These are phyloP conservation scores for Labroides dimidiatus DNA, from an alignment of 2,797 vertebrate genomes.

Conservation along the genomic window DNA sequence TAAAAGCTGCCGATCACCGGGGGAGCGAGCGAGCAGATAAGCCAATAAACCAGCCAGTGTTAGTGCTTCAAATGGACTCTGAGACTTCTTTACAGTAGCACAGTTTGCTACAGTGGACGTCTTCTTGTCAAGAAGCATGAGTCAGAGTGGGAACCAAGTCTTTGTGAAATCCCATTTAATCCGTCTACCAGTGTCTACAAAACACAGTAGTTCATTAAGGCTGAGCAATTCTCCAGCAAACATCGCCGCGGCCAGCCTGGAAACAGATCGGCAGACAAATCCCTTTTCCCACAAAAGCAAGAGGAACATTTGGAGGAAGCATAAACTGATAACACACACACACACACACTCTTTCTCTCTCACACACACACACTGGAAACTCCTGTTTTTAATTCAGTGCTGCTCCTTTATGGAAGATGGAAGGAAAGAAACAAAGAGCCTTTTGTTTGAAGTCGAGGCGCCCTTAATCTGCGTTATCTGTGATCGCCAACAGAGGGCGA, in stretches of 20 bases:
- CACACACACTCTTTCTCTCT: too few relatives aligned
- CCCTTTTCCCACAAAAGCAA: slow-evolving; percentile 4
- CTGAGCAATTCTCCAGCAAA: slow-evolving; percentile 8
- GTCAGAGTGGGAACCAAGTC: slow-evolving; percentile 6
- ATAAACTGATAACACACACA: slow-evolving; percentile 28
- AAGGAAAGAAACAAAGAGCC: neutral
- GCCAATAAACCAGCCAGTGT: slow-evolving; percentile 13
- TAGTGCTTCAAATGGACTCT: slow-evolving; percentile 9
- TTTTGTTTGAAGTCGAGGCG: too few relatives aligned
- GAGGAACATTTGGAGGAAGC: slow-evolving; percentile 27
- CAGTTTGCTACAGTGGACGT: neutral
- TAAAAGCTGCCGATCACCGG: slow-evolving; percentile 12
- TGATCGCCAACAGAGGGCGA: too few relatives aligned
- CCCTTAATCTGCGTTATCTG: too few relatives aligned
- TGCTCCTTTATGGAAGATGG: slow-evolving; percentile 30
- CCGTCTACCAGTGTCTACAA: slow-evolving; percentile 13
- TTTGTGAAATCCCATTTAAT: slow-evolving; percentile 35
- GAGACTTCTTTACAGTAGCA: slow-evolving; percentile 14
- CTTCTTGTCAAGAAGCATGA: slow-evolving; percentile 8
- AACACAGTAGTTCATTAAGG: slow-evolving; percentile 26
- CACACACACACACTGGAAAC: slow-evolving; percentile 10
- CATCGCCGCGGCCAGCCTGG: slow-evolving; percentile 21
- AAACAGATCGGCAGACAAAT: slow-evolving; percentile 33
- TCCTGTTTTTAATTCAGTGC: slow-evolving; percentile 5
- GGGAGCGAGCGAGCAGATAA: slow-evolving; percentile 11